Conservation (phyloP, 2,888 invertebrate species). For the Augochlorella aurata region DNA sequence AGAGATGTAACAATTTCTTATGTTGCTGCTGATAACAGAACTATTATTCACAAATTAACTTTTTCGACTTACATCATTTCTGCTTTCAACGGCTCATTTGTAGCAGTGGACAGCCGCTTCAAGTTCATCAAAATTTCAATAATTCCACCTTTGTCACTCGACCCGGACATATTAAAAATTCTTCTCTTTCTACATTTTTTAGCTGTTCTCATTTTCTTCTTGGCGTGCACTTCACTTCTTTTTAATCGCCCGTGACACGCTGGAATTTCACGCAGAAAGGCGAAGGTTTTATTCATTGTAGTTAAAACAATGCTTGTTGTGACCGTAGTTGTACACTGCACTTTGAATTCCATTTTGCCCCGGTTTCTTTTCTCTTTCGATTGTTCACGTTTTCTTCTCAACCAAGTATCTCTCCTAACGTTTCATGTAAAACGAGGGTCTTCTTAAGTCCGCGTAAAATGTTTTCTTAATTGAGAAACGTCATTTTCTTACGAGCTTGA, state of each 20-base stretch:
- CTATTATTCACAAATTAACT: no score
- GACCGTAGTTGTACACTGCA: neutral
- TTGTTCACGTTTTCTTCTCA: neutral
- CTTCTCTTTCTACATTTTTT: neutral
- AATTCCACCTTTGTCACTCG: neutral
- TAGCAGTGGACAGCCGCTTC: neutral
- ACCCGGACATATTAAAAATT: slow-evolving; percentile 4
- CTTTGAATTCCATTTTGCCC: neutral
- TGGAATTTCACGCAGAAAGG: neutral
- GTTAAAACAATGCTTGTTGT: neutral
- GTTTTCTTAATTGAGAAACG: neutral
- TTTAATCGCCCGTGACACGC: neutral
- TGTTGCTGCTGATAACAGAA: no score
- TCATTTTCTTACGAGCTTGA: neutral
- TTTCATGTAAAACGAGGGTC: neutral
- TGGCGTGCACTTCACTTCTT: neutral
- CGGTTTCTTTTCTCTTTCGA: neutral
- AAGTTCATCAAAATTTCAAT: neutral
- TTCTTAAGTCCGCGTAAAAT: neutral
- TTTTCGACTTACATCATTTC: no score
- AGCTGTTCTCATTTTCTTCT: neutral
- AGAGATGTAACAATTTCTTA: no score
- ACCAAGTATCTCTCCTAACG: neutral
- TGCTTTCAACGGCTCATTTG: neutral
- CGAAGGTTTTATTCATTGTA: slow-evolving; percentile 5